Base-by-base conservation (phyloP, 2,113 vertebrate genomes). In the Anguilla rostrata region DNA sequence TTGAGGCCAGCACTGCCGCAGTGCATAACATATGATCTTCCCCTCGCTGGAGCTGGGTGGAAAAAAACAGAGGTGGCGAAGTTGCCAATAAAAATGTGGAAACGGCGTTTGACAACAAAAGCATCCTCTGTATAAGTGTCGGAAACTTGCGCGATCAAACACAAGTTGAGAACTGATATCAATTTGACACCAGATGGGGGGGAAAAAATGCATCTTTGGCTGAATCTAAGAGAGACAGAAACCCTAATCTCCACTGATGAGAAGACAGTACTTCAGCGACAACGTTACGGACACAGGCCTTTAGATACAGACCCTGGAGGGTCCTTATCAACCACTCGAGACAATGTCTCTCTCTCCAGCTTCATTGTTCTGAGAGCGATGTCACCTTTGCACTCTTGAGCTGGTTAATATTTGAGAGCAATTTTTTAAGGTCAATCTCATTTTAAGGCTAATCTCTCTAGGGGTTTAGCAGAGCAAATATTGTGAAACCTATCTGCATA, bases 371-470 rank as follows among this genome's bases (percentile, higher is more conserved):
- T 75, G 8, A 75, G n/a, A 26, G 26, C n/a, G 71, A 34, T 75
- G n/a, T 75, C 71, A 75, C 71, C 71, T 75, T 34, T 75, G 71
- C 26, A 34, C 71, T 34, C 71, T 75, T 34, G n/a, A 29, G 71
- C n/a, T 34, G 71, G n/a, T 75, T 75, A 75, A 75, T 75, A 80
- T 80, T 41, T 80, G 78, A 39, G 40, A 80, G 78, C 78, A 75
- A 22, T 80, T 75, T 20, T 80, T 75, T 75, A 29, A 29, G 71
- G 71, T 75, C 85, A 39, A 34, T 86, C 60, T 81, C 81, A 66
- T 81, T 81, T 86, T 16, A 84, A 78, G 63, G 84, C 84, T 43
- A 60, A 81, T 82, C 60, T n/a, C 56, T 66, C 34, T 29, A 66
- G 39, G 53, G 39, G 53, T 18, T n/a, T 49, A 9, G 82, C 11